Percentiles rank a stretch among this genome's conserved stretches.
phyloP scores from a whole-genome alignment of 2,888 invertebrate species.

The Nebria salina region DNA sequence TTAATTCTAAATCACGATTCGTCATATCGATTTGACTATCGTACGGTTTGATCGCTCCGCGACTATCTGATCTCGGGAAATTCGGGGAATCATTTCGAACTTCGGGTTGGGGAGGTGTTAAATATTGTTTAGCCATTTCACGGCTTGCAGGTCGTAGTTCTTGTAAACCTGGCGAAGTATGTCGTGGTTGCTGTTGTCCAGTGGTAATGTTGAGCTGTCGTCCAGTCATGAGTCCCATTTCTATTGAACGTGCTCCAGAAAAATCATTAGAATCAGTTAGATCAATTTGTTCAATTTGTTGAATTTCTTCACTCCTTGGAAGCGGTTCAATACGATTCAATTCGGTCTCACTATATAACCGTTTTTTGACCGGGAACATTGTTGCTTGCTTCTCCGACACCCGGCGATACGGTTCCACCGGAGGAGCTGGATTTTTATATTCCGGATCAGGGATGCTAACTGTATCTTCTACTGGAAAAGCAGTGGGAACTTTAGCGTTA shows the following conservation, averaged over 20 bases:
- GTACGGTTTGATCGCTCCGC: constrained; percentile 27
- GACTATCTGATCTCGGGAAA: constrained; percentile 28
- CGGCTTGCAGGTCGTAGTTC: constrained; percentile 61
- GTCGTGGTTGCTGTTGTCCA: constrained; percentile 24
- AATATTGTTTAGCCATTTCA: constrained; percentile 66
- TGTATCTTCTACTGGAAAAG: constrained; percentile 23
- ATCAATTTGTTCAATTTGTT: constrained; percentile 49
- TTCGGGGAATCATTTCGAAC: too few species aligned
- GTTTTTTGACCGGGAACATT: constrained; percentile 72
- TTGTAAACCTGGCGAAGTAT: constrained; percentile 36
- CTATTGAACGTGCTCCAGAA: constrained; percentile 49
- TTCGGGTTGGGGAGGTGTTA: constrained; percentile 30
- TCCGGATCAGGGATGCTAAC: constrained; percentile 30
- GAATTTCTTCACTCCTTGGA: constrained; percentile 38
- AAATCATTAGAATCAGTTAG: constrained; percentile 34
- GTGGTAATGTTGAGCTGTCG: constrained; percentile 44
- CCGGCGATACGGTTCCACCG: constrained; percentile 22
- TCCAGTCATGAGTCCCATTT: constrained; percentile 48
- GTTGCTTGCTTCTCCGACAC: constrained; percentile 60
- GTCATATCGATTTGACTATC: constrained; percentile 26
- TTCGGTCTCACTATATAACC: constrained; percentile 68
- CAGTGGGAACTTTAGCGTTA: constrained; percentile 59
- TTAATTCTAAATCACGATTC: constrained; percentile 9
- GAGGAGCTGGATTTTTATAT: constrained; percentile 29
- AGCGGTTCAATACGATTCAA: constrained; percentile 36